Evolutionary conservation across 1,140 invertebrate genomes (phyloP).

Genomic region (Drosophila pallidifrons): DNA sequence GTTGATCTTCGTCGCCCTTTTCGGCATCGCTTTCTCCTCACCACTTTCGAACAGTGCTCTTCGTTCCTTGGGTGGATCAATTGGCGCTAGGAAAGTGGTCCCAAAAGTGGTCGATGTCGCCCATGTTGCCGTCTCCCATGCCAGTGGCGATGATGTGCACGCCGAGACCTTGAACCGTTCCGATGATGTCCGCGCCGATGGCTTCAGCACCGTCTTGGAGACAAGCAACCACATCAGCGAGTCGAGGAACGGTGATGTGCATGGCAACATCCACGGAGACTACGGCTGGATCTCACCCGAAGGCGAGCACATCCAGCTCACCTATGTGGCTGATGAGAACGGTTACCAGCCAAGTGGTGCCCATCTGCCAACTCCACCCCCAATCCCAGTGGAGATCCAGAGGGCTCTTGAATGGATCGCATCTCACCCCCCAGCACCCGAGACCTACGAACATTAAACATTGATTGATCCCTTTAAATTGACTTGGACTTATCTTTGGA

Average conservation of each 20-base stretch:
- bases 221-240: slow-evolving; percentile 87
- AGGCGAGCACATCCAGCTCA: slow-evolving; percentile 84
- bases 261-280: slow-evolving; percentile 66
- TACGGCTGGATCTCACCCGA: slow-evolving; percentile 70
- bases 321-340: slow-evolving; percentile 88
- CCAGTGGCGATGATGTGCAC: slow-evolving; percentile 53
- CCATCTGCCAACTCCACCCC: slow-evolving; percentile 79
- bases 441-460: slow-evolving; percentile 20
- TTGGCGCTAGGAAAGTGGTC: too few species aligned
- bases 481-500: slow-evolving; percentile 6
- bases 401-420: slow-evolving; percentile 85
- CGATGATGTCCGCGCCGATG: slow-evolving; percentile 84
- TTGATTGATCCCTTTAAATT: neutral
- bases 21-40: slow-evolving; percentile 56
- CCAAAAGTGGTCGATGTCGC: too few species aligned
- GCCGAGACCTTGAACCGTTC: slow-evolving; percentile 47
- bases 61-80: too few species aligned
- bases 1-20: slow-evolving; percentile 58
- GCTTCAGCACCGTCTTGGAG: slow-evolving; percentile 84
- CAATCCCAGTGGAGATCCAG: slow-evolving; percentile 62
- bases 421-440: slow-evolving; percentile 62
- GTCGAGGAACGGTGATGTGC: slow-evolving; percentile 85
- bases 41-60: slow-evolving; percentile 20
- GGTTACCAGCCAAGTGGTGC: slow-evolving; percentile 86
- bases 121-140: slow-evolving; percentile 2